Percentiles rank a stretch among this genome's conserved stretches.
These are phyloP conservation scores for Passer domesticus DNA, from an alignment of 2,113 vertebrate species.

Conservation along the genomic window DNA sequence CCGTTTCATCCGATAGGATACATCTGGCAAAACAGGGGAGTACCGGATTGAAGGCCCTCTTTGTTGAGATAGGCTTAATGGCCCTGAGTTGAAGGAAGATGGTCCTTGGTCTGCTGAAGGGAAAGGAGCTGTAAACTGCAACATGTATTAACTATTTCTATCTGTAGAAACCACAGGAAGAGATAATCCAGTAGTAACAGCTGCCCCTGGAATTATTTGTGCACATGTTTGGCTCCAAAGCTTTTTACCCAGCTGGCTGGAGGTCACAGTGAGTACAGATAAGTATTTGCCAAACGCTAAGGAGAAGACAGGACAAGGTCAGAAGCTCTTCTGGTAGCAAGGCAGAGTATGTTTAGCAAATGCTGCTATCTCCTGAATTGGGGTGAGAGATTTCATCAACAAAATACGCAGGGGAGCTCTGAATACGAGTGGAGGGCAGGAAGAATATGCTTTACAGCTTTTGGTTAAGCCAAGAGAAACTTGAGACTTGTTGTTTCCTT, in stretches of 20 bases:
- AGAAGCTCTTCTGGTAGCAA: constrained; percentile 52
- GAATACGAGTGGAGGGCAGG: neutral
- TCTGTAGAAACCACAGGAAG: neutral
- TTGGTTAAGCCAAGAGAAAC: neutral
- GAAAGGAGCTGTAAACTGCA: neutral
- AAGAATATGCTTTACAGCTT: neutral
- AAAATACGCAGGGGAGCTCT: neutral
- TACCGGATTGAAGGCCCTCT: neutral
- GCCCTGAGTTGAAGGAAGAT: neutral
- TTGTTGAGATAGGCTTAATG: neutral
- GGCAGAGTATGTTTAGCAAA: constrained; percentile 16
- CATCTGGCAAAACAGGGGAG: neutral
- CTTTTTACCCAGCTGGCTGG: constrained; percentile 59
- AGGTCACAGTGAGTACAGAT: constrained; percentile 72
- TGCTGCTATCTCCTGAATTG: neutral
- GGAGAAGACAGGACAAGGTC: constrained; percentile 64
- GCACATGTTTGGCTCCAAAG: constrained; percentile 50
- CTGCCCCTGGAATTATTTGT: constrained; percentile 66
- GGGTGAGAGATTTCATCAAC: constrained; percentile 38
- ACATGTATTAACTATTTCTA: neutral
- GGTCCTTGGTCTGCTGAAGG: neutral
- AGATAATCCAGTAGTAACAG: constrained; percentile 68
- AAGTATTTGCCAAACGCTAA: constrained; percentile 57
- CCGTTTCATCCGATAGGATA: accelerated
- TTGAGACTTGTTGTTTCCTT: neutral